These are phyloP conservation scores for Drosophila mauritiana DNA, from an alignment of 1,140 invertebrate genomes.

Conservation along the genomic window DNA sequence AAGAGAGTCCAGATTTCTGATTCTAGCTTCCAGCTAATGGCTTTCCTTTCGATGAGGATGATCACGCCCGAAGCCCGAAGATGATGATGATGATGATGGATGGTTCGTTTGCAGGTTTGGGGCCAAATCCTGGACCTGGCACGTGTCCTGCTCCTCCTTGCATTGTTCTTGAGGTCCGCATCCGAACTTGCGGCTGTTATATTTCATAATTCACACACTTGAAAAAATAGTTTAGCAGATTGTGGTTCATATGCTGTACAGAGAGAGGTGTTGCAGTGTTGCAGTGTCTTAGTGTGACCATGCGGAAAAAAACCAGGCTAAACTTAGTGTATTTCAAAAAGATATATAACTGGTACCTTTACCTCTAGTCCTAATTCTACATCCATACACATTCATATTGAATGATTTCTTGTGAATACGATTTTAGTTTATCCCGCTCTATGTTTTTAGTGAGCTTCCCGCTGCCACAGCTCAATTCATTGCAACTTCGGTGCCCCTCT, in stretches of 20 bases:
- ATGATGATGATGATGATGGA: slow-evolving; percentile 71
- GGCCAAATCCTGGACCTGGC: slow-evolving; percentile 49
- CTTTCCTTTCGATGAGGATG: slow-evolving; percentile 45
- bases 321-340: neutral
- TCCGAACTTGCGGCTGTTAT: slow-evolving; percentile 71
- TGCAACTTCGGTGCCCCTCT: slow-evolving; percentile 55
- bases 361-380: no score
- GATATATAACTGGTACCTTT: no score
- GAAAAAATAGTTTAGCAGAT: neutral
- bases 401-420: no score
- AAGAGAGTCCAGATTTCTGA: slow-evolving; percentile 8
- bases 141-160: slow-evolving; percentile 48
- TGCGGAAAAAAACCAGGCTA: neutral
- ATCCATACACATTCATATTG: no score
- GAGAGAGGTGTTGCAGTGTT: neutral
- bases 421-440: no score
- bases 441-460: slow-evolving; percentile 8
- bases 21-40: slow-evolving; percentile 53
- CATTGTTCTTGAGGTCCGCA: slow-evolving; percentile 56
- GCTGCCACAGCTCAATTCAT: slow-evolving; percentile 58
- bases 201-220: slow-evolving; percentile 66
- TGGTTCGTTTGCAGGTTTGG: slow-evolving; percentile 52
- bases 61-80: slow-evolving; percentile 23
- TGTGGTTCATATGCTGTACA: neutral
- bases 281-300: neutral